Evolutionary conservation across 2,113 vertebrate species (phyloP), one percentile per base, ranked within the genome.

Genomic region (Dascyllus trimaculatus): DNA sequence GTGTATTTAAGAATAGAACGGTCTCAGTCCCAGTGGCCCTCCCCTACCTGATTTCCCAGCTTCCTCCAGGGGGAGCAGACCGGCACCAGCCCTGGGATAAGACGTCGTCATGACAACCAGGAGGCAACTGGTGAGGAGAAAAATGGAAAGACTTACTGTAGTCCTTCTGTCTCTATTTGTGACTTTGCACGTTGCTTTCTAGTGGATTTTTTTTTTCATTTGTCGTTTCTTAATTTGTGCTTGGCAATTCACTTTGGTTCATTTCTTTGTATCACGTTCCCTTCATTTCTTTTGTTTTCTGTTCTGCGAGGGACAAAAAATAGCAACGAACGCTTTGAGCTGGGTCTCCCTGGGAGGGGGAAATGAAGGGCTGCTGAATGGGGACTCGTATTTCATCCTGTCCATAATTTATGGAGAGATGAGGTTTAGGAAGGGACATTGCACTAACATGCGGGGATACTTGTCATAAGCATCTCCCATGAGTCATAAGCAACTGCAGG

Each of bases 1-100:
- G 90, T 93, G 90, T 91, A 90, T 94, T 93, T 93, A 94, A 94
- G 93, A 95, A 94, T 92, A 94, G 93, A 93, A 92, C 69, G 84
- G 85, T 81, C 86, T 57, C 38, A 18, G 77, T 88, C 90, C 88
- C 85, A n/a, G 65, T 57, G 75, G 78, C 81, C 84, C 85, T 70
- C 72, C 67, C 75, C 68, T 73, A 75, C 84, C 79, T 81, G 81
- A 75, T 83, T 86, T 91, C 80, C 86, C 78, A 75, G 79, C 82
- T 78, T 78, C 82, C 87, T 85, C 84, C 38, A 58, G 46, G 66
- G 84, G 69, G 77, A 72, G 56, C 49, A 54, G 71, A 85, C 60
- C 72, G 77, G 78, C 60, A 58, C 60, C 61, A 66, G 51, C 66
- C 64, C 60, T 22, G 19, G 80, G 81, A 85, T 71, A 79, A 90